phyloP scores from a whole-genome alignment of 2,888 invertebrate species.

The Cephus spinipes region DNA sequence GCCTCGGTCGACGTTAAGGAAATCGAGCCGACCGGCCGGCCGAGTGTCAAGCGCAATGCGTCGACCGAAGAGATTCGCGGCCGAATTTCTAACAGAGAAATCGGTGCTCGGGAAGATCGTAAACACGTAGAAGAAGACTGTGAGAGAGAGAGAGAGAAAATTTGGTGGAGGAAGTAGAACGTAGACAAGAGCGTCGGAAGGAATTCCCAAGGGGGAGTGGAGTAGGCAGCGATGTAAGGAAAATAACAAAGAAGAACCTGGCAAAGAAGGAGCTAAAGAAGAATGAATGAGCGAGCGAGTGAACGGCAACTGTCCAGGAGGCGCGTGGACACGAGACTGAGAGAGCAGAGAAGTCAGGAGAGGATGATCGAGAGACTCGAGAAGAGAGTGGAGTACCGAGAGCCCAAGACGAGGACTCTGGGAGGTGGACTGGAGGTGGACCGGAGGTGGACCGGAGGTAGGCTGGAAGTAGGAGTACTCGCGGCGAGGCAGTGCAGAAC shows the following conservation, averaged over 20 bases:
- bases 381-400: neutral
- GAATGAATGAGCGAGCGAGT: conserved; percentile 45
- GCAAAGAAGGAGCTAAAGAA: neutral
- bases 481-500: conserved; percentile 37
- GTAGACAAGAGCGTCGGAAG: neutral
- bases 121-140: too few relatives aligned
- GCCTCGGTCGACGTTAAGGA: too few relatives aligned
- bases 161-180: neutral
- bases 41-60: neutral
- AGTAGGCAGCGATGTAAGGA: neutral
- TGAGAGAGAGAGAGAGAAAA: too few relatives aligned
- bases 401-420: neutral
- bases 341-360: conserved; percentile 18
- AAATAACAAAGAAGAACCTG: neutral
- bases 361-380: neutral
- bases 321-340: conserved; percentile 55
- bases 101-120: too few relatives aligned
- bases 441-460: neutral
- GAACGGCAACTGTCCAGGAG: conserved; percentile 42
- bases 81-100: too few relatives aligned
- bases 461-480: neutral
- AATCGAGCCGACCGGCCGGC: too few relatives aligned
- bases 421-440: too few relatives aligned
- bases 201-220: neutral
- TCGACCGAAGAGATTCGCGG: too few relatives aligned